A percentile compares a stretch with the other conserved stretches of the same genome.
Conservation (phyloP, 2,888 invertebrate genomes). For the Lepetodrilus schrolli region DNA sequence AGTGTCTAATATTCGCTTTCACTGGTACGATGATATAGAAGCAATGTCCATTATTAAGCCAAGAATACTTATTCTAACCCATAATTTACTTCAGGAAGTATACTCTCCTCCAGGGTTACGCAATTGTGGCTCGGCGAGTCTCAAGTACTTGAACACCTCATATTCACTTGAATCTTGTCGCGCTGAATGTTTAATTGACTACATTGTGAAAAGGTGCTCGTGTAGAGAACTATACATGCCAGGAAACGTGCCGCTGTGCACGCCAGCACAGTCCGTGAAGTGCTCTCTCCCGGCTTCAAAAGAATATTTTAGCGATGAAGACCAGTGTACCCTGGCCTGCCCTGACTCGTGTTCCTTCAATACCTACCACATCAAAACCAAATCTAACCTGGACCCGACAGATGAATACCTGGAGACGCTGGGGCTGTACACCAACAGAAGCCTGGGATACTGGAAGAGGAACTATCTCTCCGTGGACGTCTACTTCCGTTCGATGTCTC, state of each 20-base stretch:
- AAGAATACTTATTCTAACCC: no score
- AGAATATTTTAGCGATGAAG: constrained; percentile 15
- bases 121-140: constrained; percentile 19
- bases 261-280: constrained; percentile 12
- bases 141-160: constrained; percentile 29
- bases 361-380: constrained; percentile 17
- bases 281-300: constrained; percentile 24
- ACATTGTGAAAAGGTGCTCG: constrained; percentile 24
- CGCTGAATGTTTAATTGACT: constrained; percentile 32
- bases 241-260: constrained; percentile 30
- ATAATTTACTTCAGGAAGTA: neutral
- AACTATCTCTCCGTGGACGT: constrained; percentile 35
- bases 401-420: constrained; percentile 4
- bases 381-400: constrained; percentile 20
- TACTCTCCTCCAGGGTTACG: constrained; percentile 7
- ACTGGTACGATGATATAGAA: no score
- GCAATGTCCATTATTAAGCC: no score
- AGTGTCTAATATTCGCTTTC: no score
- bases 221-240: constrained; percentile 33
- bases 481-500: constrained; percentile 34
- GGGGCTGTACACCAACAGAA: neutral
- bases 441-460: constrained; percentile 24
- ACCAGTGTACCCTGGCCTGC: constrained; percentile 28
- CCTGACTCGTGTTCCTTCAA: constrained; percentile 25
- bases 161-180: constrained; percentile 34